A percentile compares a stretch with the other conserved stretches of the same genome.
Evolutionary conservation across 2,888 invertebrate species (phyloP).

Genomic region (Heliconius hortense): DNA sequence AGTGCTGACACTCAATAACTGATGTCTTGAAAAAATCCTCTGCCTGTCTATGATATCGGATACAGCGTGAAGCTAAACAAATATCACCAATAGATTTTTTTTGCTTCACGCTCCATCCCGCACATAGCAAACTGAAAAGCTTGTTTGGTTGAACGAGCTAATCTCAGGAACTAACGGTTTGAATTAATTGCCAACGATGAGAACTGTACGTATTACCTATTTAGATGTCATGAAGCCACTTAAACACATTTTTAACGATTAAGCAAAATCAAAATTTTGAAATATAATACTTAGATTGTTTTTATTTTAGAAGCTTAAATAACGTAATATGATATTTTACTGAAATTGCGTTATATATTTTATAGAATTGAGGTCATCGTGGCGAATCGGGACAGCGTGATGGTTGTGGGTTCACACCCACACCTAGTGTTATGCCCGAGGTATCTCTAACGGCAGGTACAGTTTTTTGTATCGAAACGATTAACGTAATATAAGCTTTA

Average conservation of each 20-base stretch:
- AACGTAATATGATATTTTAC: slow-evolving; percentile 1
- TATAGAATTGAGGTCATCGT: neutral
- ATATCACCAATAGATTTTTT: neutral
- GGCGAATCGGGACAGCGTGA: neutral
- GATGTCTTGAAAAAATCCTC: neutral
- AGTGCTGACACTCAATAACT: neutral
- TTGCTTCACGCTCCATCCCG: too few relatives aligned
- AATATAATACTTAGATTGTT: neutral
- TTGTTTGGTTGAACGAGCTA: too few relatives aligned
- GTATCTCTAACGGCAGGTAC: too few relatives aligned
- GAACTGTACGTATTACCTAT: neutral
- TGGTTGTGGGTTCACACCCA: neutral
- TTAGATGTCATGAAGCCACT: neutral
- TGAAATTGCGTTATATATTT: neutral
- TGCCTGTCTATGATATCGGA: neutral
- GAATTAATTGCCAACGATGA: neutral
- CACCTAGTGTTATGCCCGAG: too few relatives aligned
- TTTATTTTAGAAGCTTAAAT: neutral
- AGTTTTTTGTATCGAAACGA: too few relatives aligned
- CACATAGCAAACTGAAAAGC: too few relatives aligned
- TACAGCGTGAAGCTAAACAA: neutral
- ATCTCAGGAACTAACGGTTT: too few relatives aligned
- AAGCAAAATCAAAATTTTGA: neutral
- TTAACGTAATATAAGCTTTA: too few relatives aligned
- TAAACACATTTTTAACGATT: neutral